Percentiles rank a stretch among this genome's conserved stretches.
phyloP scores from a whole-genome alignment of 1,140 invertebrate genomes.

The Tenebrio molitor region DNA sequence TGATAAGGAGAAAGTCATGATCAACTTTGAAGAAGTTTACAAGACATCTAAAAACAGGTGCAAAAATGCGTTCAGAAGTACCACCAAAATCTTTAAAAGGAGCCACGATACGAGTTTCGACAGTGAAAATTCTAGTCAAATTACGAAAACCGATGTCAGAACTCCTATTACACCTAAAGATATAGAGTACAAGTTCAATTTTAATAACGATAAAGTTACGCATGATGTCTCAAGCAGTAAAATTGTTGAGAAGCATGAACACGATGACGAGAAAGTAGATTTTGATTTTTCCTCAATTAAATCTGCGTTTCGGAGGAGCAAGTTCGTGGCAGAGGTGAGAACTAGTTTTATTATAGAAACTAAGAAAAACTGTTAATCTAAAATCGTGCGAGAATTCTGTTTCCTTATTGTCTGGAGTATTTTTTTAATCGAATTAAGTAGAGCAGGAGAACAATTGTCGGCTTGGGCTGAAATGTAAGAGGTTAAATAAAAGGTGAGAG shows the following conservation, averaged over 20 bases:
- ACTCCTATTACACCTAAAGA: conserved; percentile 59
- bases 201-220: conserved; percentile 47
- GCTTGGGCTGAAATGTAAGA: conserved; percentile 26
- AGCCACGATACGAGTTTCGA: conserved; percentile 44
- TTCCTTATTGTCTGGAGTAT: neutral
- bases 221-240: conserved; percentile 47
- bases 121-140: conserved; percentile 52
- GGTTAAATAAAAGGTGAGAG: conserved; percentile 39
- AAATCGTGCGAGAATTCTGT: conserved; percentile 23
- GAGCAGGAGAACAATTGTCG: conserved; percentile 23
- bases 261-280: conserved; percentile 53
- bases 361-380: conserved; percentile 21
- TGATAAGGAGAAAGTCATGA: conserved; percentile 58
- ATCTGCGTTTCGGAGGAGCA: conserved; percentile 57
- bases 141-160: conserved; percentile 58
- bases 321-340: conserved; percentile 59
- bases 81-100: conserved; percentile 62
- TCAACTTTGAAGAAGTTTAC: conserved; percentile 63
- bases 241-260: conserved; percentile 43
- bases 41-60: conserved; percentile 63
- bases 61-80: conserved; percentile 62
- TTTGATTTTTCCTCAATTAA: conserved; percentile 58
- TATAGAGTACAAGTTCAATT: conserved; percentile 61
- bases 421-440: conserved; percentile 39
- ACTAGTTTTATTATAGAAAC: conserved; percentile 8